Evolutionary conservation across 1,140 invertebrate genomes (phyloP), one percentile per base, ranked within the genome.

Genomic region (Theocolax elegans): DNA sequence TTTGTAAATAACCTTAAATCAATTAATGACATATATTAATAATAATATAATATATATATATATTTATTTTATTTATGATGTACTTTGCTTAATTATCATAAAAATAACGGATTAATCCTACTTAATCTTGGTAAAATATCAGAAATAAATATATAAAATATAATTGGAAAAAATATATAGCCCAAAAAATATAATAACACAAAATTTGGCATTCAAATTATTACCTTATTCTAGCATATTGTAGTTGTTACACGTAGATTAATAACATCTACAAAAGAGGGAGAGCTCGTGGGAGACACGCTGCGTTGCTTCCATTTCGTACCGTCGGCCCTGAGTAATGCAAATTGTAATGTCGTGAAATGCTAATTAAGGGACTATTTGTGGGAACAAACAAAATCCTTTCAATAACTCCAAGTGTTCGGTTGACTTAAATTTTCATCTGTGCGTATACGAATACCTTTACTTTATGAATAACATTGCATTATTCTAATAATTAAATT

Each of bases 281-380:
- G 42, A 42, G 35, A 69, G 60, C 49, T 3, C 29, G 38, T 40
- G 59, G 67, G 67, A 70, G 46, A 46, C 23, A 70, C 67, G 67
- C 67, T 63, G 67, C 58, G 9, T 38, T 70, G 67, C 46, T 53
- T 70, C 31, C 59, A 63, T 56, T 63, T 63, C 49, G 48, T 49
- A 13, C 56, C 44, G 53, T 21, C 58, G 35, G 17, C 48, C 46
- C 38, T 29, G 51, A n/a, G 56, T 31, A 54, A 63, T 64, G 59
- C 46, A 56, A 70, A 70, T 62, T 70, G 46, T 70, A 70, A 70
- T 59, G 67, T 38, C 59, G 27, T 19, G 2, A 54, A 46, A 70
- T 63, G 67, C 58, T 70, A 70, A 70, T 68, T 44, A 19, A 60
- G 35, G 8, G 19, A 17, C 21, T n/a, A n/a, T n/a, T n/a, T 17